Evolutionary conservation across 2,888 invertebrate genomes (phyloP).

Genomic region (Phortica magna): DNA sequence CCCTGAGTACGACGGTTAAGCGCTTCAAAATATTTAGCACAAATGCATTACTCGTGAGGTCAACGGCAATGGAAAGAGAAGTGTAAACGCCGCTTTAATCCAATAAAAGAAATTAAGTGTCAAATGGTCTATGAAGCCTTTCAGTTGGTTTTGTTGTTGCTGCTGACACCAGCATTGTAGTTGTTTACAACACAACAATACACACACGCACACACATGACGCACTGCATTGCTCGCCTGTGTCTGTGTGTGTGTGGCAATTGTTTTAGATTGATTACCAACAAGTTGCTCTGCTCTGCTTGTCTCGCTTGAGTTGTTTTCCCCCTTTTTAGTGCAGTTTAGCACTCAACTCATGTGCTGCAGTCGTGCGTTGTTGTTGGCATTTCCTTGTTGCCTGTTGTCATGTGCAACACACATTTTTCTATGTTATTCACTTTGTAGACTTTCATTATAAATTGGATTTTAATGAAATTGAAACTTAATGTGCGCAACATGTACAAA

Average conservation of each 20-base stretch:
- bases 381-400: background rate
- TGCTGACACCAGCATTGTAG: background rate
- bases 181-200: conserved; percentile 32
- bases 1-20: background rate
- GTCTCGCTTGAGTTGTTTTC: background rate
- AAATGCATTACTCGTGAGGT: conserved; percentile 42
- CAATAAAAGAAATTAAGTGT: conserved; percentile 69
- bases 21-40: conserved; percentile 41
- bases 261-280: conserved; percentile 28
- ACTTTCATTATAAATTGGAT: conserved; percentile 54
- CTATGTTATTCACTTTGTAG: background rate
- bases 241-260: background rate
- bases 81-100: conserved; percentile 53
- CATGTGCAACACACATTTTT: background rate
- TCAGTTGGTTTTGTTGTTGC: background rate
- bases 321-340: background rate
- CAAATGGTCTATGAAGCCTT: conserved; percentile 63
- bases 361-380: background rate
- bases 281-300: background rate
- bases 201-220: background rate
- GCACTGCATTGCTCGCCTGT: background rate
- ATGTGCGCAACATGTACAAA: conserved; percentile 2
- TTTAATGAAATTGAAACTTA: conserved; percentile 57
- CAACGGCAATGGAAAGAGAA: conserved; percentile 24
- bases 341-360: background rate